Percentiles rank a stretch among this genome's conserved stretches.
Evolutionary conservation across 2,888 invertebrate species (phyloP).

Genomic region (Folsomia manolachei): DNA sequence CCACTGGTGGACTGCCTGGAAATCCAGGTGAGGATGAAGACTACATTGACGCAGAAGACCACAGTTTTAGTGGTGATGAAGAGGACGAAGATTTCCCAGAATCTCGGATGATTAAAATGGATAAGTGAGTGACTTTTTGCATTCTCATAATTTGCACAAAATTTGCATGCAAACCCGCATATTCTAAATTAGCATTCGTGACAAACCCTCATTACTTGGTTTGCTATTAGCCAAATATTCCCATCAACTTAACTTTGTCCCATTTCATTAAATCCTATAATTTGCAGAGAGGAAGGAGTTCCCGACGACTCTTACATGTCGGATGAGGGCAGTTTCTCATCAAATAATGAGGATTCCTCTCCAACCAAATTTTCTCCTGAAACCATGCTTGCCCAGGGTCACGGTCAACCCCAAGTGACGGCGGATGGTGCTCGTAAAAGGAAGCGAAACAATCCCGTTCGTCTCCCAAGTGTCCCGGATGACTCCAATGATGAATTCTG

Average conservation of each 20-base stretch:
- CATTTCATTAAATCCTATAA: background rate
- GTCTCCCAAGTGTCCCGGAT: constrained; percentile 51
- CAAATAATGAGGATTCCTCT: constrained; percentile 13
- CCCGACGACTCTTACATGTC: constrained; percentile 14
- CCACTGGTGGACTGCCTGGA: background rate
- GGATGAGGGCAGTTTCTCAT: constrained; percentile 18
- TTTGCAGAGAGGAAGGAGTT: constrained; percentile 11
- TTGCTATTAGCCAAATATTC: background rate
- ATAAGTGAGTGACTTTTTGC: constrained; percentile 30
- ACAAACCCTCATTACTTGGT: constrained; percentile 4
- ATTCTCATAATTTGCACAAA: background rate
- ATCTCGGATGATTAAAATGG: constrained; percentile 40
- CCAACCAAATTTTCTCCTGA: constrained; percentile 9
- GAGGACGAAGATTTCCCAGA: constrained; percentile 52
- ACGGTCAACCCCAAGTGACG: background rate
- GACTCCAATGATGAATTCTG: constrained; percentile 51
- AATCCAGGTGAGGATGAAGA: constrained; percentile 46
- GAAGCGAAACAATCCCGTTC: constrained; percentile 46
- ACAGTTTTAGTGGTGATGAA: constrained; percentile 53
- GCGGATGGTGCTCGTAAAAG: constrained; percentile 44
- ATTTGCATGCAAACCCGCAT: background rate
- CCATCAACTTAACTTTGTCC: background rate
- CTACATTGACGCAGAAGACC: constrained; percentile 39
- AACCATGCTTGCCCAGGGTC: background rate
- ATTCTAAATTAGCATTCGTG: constrained; percentile 5